A percentile compares a stretch with the other conserved stretches of the same genome.
These are phyloP conservation scores for Agrochola lota DNA, from an alignment of 2,888 invertebrate species.

Conservation along the genomic window DNA sequence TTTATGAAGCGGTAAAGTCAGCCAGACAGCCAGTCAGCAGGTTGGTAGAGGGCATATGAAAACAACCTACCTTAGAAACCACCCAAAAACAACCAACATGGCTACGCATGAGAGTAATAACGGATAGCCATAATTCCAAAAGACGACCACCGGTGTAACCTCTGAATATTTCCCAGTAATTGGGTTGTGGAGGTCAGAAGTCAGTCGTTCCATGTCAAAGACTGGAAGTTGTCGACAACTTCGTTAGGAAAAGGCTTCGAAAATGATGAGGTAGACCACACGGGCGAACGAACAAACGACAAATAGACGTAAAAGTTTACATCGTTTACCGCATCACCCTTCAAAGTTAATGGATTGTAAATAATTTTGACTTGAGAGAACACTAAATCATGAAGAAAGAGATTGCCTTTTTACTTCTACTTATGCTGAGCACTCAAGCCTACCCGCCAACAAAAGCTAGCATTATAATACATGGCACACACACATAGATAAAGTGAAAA, in stretches of 20 bases:
- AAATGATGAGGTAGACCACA: background rate
- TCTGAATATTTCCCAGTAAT: slow-evolving; percentile 12
- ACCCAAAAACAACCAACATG: accelerated
- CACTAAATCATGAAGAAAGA: slow-evolving; percentile 39
- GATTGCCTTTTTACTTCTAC: slow-evolving; percentile 34
- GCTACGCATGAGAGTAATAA: background rate
- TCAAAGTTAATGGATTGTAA: slow-evolving; percentile 34
- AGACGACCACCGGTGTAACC: background rate
- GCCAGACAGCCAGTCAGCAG: too few relatives aligned
- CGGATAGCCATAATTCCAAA: background rate
- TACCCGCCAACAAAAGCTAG: slow-evolving; percentile 26
- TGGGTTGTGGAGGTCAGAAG: background rate
- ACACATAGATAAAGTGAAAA: slow-evolving; percentile 42
- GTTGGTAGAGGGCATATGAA: background rate
- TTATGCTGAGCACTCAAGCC: slow-evolving; percentile 8
- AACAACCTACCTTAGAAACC: background rate
- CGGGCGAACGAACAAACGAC: slow-evolving; percentile 3
- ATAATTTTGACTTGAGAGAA: slow-evolving; percentile 37
- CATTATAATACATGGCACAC: slow-evolving; percentile 24
- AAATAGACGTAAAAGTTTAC: slow-evolving; percentile 16
- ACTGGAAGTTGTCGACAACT: background rate
- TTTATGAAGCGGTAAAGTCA: background rate
- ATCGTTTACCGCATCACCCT: slow-evolving; percentile 22
- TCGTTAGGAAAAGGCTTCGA: background rate
- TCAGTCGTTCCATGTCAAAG: background rate